A percentile compares a stretch with the other conserved stretches of the same genome.
These are phyloP conservation scores for Ephestia elutella DNA, from an alignment of 1,140 invertebrate species.

Conservation along the genomic window DNA sequence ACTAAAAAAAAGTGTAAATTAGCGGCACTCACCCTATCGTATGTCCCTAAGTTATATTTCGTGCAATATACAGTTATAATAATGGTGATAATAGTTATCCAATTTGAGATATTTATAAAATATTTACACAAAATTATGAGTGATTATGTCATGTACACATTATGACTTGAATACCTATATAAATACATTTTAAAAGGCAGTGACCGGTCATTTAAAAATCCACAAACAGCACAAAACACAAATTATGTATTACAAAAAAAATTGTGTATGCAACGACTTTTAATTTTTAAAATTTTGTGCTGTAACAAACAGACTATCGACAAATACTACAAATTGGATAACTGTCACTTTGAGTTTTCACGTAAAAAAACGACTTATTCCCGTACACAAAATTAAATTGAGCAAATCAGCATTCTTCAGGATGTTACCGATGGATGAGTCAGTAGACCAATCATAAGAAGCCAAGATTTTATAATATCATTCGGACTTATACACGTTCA, in stretches of 20 bases:
- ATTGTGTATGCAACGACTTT: too few species aligned
- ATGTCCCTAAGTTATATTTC: slow-evolving; percentile 33
- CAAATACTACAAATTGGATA: background rate
- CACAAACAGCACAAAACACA: too few species aligned
- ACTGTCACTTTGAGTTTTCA: background rate
- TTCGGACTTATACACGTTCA: background rate
- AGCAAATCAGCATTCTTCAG: background rate
- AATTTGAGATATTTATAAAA: slow-evolving; percentile 15
- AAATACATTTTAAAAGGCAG: too few species aligned
- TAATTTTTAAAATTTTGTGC: too few species aligned
- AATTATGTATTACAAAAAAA: too few species aligned
- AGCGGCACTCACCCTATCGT: slow-evolving; percentile 39
- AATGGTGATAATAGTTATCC: slow-evolving; percentile 25
- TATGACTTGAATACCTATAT: too few species aligned
- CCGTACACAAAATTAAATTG: background rate
- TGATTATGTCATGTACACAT: background rate
- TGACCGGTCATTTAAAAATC: too few species aligned
- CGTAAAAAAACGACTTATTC: background rate
- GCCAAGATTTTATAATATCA: background rate
- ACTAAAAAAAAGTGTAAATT: slow-evolving; percentile 49
- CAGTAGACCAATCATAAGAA: background rate
- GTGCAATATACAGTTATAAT: slow-evolving; percentile 46
- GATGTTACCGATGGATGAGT: background rate
- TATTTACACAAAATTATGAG: too few species aligned
- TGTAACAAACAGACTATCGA: too few species aligned